Base-by-base conservation (phyloP, 2,113 vertebrate genomes). In the Hippocampus abdominalis region DNA sequence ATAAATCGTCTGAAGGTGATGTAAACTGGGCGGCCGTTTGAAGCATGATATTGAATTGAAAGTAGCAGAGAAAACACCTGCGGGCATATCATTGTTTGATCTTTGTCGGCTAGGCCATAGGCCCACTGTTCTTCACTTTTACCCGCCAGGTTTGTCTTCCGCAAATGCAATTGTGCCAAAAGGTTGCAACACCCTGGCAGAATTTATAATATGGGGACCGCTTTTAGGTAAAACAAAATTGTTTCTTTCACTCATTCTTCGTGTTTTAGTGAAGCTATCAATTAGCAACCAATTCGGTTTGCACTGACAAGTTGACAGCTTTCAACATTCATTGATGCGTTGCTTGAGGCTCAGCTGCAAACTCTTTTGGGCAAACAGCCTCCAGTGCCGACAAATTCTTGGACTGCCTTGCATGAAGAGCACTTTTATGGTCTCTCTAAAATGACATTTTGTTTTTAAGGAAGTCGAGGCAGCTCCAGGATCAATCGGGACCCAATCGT, bases 1-100 rank as follows among this genome's bases (percentile, higher is more conserved):
- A 21, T 66, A 23, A n/a, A 60, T 54, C 23, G 59, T 42, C 46
- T 69, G 29, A 23, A 56, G 21, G 54, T 60, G 11, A 68, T 70
- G 78, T 66, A 40, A 74, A 13, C 44, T 49, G 13, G 46, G 74
- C 40, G 73, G 71, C 64, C 64, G 46, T 74, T 70, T 66, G 56
- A 46, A 53, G 59, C 62, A 23, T 44, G n/a, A 64, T 62, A 32
- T 36, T 69, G 44, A 3, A 18, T 51, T 40, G 48, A 65, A 48
- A 42, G 6, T 64, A 9, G n/a, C 20, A n/a, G 8, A 32, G 3
- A 20, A 65, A 51, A 54, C 27, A 16, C n/a, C 25, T 16, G 40
- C 44, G 11, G 32, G 18, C 32, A 62, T 44, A 25, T n/a, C 62
- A 64, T 44, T 63, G 61, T 62, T 62, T 16, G 18, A 18, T 61